phyloP scores from a whole-genome alignment of 2,797 vertebrate species.

The Ibycter americanus region DNA sequence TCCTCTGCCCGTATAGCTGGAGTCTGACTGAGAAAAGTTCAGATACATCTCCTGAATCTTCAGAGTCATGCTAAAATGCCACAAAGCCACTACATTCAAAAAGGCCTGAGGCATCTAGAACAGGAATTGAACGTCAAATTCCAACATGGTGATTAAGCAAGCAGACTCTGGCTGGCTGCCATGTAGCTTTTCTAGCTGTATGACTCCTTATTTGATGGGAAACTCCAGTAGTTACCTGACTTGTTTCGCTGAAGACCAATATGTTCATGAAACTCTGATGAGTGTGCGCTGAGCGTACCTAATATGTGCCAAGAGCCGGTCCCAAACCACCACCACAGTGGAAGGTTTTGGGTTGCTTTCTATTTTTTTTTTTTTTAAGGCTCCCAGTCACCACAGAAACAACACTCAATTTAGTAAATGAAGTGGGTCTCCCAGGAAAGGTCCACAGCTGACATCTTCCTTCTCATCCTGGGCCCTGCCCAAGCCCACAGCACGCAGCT shows the following conservation, averaged over 20 bases:
- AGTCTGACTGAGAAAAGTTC: background rate
- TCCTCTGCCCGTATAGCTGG: background rate
- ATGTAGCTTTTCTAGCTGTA: background rate
- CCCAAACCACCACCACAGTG: background rate
- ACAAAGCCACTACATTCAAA: background rate
- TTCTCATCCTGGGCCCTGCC: background rate
- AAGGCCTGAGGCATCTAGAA: background rate
- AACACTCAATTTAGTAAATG: background rate
- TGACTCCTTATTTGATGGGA: background rate
- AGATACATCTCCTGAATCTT: background rate
- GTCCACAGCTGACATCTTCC: background rate
- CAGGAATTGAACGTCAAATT: background rate
- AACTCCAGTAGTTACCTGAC: background rate
- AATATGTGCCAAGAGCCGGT: background rate
- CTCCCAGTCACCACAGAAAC: background rate
- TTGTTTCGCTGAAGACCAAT: background rate
- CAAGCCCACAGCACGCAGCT: background rate
- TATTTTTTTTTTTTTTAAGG: background rate
- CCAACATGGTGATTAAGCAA: background rate
- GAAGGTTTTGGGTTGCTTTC: background rate
- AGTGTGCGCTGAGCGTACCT: background rate
- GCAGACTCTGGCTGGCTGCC: background rate
- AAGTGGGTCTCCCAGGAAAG: background rate
- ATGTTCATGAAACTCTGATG: background rate
- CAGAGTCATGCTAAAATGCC: background rate